These are phyloP conservation scores for Coleophora flavipennella DNA, from an alignment of 2,888 invertebrate species.

Conservation along the genomic window DNA sequence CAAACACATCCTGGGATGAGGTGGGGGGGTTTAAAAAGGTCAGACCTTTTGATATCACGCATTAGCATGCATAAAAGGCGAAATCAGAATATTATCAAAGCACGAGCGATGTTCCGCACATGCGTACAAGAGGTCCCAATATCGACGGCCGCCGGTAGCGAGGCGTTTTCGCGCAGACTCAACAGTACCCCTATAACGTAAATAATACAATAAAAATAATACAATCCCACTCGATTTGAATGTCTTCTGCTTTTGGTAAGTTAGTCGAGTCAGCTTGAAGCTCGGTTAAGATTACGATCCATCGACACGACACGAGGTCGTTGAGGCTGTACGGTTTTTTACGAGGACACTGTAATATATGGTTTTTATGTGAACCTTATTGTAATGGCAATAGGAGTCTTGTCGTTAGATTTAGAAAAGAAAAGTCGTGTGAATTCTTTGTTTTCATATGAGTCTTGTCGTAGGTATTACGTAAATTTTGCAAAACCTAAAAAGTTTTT, in stretches of 20 bases:
- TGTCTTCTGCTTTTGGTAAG: constrained; percentile 32
- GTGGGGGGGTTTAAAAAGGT: constrained; percentile 32
- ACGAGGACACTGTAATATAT: constrained; percentile 33
- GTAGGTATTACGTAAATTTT: no score
- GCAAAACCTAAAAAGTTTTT: no score
- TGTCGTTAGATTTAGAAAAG: no score
- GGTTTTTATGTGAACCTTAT: constrained; percentile 23
- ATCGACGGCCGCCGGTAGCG: constrained; percentile 42
- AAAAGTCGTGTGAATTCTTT: no score
- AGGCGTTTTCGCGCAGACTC: constrained; percentile 46
- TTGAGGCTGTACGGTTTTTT: constrained; percentile 25
- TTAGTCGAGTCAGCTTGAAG: constrained; percentile 20
- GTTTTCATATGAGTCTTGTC: no score
- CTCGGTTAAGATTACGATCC: constrained; percentile 24
- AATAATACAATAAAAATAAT: constrained; percentile 67
- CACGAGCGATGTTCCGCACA: constrained; percentile 46
- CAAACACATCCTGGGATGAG: constrained; percentile 27
- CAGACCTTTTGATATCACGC: constrained; percentile 42
- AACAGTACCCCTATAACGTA: constrained; percentile 40
- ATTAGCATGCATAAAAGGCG: constrained; percentile 62
- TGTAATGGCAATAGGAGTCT: constrained; percentile 22
- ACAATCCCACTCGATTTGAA: constrained; percentile 53
- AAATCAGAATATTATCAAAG: constrained; percentile 62
- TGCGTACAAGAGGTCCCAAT: constrained; percentile 42
- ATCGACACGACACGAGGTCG: constrained; percentile 23